Base-by-base conservation (phyloP, 2,888 invertebrate genomes). In the Piscicola geometra region DNA sequence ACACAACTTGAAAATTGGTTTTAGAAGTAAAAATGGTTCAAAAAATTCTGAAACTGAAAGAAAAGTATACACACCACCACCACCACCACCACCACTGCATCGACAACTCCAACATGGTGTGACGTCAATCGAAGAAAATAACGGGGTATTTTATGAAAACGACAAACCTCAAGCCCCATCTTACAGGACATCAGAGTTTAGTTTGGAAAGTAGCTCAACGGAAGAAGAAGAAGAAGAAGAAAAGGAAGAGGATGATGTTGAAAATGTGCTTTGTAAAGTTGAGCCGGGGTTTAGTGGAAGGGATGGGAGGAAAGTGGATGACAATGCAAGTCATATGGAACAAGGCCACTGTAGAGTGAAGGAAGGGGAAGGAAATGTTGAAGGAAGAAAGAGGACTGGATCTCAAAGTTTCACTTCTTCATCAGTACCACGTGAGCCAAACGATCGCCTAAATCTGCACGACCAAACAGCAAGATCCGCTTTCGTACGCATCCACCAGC, bases 221-320 rank as follows among this genome's bases (percentile, higher is more conserved):
- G 36, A 47, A 36, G 41, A 47, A 5, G 50, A 25, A 47, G 71
- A 71, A 12, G 30, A 32, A 71, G 71, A 47, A 30, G 30, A 50
- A 47, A 47, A 71, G n/a, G 30, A 18, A 41, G 71, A 71, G 41
- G 35, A 50, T 21, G 50, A 71, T 28, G 35, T 41, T 1, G 25
- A 47, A 30, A 71, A 50, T 1, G 50, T 25, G 32, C 28, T 15
- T 25, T 30, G 30, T 28, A 47, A 18, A 47, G 71, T 9, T 21
- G 50, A 30, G 30, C 25, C n/a, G n/a, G 50, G 50, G 2, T 3
- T n/a, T n/a, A 47, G 32, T n/a, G 71, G 1, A 32, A 47, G 1
- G 21, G 47, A 30, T n/a, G n/a, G n/a, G n/a, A n/a, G n/a, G 36
- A 35, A 36, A 5, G 1, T 9, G 21, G 12, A 30, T 25, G 50